Conservation (phyloP, 2,888 invertebrate species). For the Athalia circularis region DNA sequence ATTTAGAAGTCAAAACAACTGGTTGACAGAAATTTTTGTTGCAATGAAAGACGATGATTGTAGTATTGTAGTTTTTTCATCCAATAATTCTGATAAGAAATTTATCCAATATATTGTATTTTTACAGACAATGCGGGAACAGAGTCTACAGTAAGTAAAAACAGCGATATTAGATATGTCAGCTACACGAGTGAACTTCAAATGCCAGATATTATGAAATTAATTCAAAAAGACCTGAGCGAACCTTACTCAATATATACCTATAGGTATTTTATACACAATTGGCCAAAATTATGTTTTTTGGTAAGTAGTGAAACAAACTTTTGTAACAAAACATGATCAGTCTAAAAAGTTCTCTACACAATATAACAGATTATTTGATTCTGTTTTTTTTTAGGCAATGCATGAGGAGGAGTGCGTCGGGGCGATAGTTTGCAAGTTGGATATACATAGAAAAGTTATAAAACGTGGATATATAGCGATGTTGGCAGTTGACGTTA, state of each 20-base stretch:
- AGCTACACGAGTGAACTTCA: conserved; percentile 96
- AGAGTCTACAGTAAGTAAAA: conserved; percentile 61
- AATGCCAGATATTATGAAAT: conserved; percentile 99
- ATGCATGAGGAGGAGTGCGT: conserved; percentile 91
- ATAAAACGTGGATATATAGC: conserved; percentile 98
- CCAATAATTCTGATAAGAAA: not conserved
- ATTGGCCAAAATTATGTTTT: conserved; percentile 99
- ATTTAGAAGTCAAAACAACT: no score
- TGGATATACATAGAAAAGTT: conserved; percentile 93
- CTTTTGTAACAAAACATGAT: not conserved
- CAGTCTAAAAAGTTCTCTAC: conserved; percentile 49
- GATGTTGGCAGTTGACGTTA: conserved; percentile 98
- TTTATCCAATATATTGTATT: conserved; percentile 7
- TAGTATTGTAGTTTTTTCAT: not conserved
- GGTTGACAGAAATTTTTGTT: no score
- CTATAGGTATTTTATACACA: conserved; percentile 99
- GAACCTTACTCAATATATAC: conserved; percentile 99
- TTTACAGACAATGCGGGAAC: conserved; percentile 61
- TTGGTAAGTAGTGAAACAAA: conserved; percentile 79
- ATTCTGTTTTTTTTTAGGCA: conserved; percentile 77
- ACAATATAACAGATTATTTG: conserved; percentile 32
- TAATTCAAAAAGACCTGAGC: conserved; percentile 98
- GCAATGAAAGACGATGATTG: no score
- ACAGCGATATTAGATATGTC: conserved; percentile 77
- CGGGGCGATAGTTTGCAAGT: conserved; percentile 99